phyloP scores from a whole-genome alignment of 2,113 vertebrate species.

The Planiliza haematocheilus region DNA sequence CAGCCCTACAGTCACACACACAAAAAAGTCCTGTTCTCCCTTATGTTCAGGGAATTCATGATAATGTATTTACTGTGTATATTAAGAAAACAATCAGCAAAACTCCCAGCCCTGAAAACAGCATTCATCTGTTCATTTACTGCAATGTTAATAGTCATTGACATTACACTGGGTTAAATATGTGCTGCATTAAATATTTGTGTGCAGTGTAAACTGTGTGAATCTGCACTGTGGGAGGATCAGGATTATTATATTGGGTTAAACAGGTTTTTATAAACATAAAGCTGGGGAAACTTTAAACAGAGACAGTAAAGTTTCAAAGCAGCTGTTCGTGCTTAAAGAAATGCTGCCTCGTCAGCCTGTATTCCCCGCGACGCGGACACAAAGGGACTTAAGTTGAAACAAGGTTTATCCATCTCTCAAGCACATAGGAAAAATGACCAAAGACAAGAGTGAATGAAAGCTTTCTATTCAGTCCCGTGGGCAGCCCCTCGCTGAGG shows the following conservation, averaged over 20 bases:
- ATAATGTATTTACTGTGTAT: slow-evolving; percentile 46
- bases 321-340: slow-evolving; percentile 80
- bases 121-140: slow-evolving; percentile 34
- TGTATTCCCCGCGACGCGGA: slow-evolving; percentile 46
- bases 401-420: slow-evolving; percentile 63
- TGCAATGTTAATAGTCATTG: slow-evolving; percentile 28
- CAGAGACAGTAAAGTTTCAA: slow-evolving; percentile 79
- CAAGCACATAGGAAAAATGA: slow-evolving; percentile 77
- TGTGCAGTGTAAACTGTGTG: slow-evolving; percentile 40
- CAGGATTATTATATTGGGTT: slow-evolving; percentile 24
- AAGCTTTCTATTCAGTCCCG: slow-evolving; percentile 68
- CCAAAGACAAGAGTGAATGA: slow-evolving; percentile 79
- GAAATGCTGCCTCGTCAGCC: slow-evolving; percentile 62
- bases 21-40: slow-evolving; percentile 37
- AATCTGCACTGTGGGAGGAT: slow-evolving; percentile 49
- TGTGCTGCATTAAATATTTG: slow-evolving; percentile 35
- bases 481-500: slow-evolving; percentile 50
- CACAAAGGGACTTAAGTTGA: slow-evolving; percentile 53
- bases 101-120: slow-evolving; percentile 7
- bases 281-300: slow-evolving; percentile 48
- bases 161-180: slow-evolving; percentile 51
- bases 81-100: slow-evolving; percentile 53
- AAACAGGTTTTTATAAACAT: slow-evolving; percentile 33
- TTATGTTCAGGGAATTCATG: slow-evolving; percentile 32
- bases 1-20: slow-evolving; percentile 57